Base-by-base conservation (phyloP, 2,113 vertebrate genomes). In the Clarias magur region DNA sequence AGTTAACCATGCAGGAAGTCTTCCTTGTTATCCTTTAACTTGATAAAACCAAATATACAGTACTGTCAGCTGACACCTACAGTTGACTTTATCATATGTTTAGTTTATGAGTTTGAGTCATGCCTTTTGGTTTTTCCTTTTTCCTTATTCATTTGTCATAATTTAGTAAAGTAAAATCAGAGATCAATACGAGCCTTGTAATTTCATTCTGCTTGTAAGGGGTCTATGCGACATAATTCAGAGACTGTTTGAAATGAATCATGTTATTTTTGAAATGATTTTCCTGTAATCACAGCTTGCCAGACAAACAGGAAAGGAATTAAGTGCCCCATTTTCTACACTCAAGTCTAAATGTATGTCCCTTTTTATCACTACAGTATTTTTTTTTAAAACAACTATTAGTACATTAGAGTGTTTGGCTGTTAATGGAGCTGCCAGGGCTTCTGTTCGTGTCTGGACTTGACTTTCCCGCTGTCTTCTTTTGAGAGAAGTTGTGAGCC, bases 151-250 rank as follows among this genome's bases (percentile, higher is more conserved):
- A 53, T 82, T 13, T 72, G 19, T 70, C 17, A 30, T 62, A 56
- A 63, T 84, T n/a, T 19, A 90, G 87, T 85, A 76, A 91, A 90
- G 89, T 88, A 42, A 67, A 86, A 86, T 82, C 85, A 80, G 68
- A 59, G 11, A 91, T 81, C 90, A 94, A 94, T 95, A 94, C 60
- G 75, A 84, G 91, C 86, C 79, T 11, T 90, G 94, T 89, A 75
- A 94, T 94, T 93, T 91, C 89, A 88, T 91, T 82, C 88, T 68
- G 42, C 53, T 30, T 25, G 63, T 54, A 25, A 56, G 25, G 54
- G 53, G 23, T 70, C 30, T 27, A 70, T 4, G 10, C 4, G 17
- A 25, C 30, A 76, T 38, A 27, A 27, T 56, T 23, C 15, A 53
- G 42, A 53, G 60, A 38, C 57, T 67, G 15, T 42, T 70, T 86